A percentile compares a stretch with the other conserved stretches of the same genome.
These are phyloP conservation scores for Diarsia dahlii DNA, from an alignment of 2,888 invertebrate genomes.

Conservation along the genomic window DNA sequence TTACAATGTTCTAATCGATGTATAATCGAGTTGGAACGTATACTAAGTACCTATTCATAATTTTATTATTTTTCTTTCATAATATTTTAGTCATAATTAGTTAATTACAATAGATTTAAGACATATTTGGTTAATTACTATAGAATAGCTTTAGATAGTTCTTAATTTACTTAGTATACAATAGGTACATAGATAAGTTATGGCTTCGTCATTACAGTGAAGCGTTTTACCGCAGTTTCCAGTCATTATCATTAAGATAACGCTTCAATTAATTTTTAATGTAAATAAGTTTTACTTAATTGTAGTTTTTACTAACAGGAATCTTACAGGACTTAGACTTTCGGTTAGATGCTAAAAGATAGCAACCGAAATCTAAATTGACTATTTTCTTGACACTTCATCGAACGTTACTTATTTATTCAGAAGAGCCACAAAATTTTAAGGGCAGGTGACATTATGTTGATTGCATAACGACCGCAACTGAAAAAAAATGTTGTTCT, in stretches of 20 bases:
- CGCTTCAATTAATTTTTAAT: conserved; percentile 62
- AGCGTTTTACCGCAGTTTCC: conserved; percentile 55
- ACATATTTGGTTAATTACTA: conserved; percentile 54
- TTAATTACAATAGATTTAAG: conserved; percentile 63
- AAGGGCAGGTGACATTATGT: conserved; percentile 80
- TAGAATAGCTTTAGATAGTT: conserved; percentile 60
- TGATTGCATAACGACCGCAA: conserved; percentile 76
- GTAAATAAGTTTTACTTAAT: conserved; percentile 56
- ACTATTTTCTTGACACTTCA: conserved; percentile 20
- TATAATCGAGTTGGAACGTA: conserved; percentile 48
- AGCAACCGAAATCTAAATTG: conserved; percentile 34
- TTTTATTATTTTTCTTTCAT: conserved; percentile 29
- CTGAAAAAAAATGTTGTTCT: conserved; percentile 49
- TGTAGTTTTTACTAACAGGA: conserved; percentile 47
- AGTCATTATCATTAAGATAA: conserved; percentile 58
- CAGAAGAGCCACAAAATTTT: conserved; percentile 61
- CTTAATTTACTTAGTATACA: conserved; percentile 58
- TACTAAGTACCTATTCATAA: conserved; percentile 50
- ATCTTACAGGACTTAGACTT: conserved; percentile 44
- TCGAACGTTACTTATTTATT: conserved; percentile 12
- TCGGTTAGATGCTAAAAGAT: conserved; percentile 49
- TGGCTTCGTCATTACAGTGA: conserved; percentile 45
- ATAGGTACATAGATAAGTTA: conserved; percentile 54
- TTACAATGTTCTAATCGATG: conserved; percentile 47
- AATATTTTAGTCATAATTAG: conserved; percentile 49